These are phyloP conservation scores for Matsumyia berberina DNA, from an alignment of 2,888 invertebrate genomes.

Conservation along the genomic window DNA sequence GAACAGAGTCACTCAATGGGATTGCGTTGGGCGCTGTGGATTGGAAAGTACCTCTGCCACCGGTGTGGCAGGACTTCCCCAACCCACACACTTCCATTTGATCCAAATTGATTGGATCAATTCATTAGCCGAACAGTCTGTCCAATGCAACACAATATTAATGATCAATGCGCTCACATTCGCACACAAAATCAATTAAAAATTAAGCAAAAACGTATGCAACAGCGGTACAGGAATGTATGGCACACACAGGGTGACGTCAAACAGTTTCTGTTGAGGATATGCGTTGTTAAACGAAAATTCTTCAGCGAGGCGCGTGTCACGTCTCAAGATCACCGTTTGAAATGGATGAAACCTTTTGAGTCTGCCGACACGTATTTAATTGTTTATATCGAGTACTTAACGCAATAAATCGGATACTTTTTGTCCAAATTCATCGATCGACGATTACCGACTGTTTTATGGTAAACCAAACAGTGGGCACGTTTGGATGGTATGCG, in stretches of 20 bases:
- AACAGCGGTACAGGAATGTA: not conserved
- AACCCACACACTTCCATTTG: conserved; percentile 9
- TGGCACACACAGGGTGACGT: not conserved
- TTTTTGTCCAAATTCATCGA: conserved; percentile 54
- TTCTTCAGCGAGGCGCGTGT: not conserved
- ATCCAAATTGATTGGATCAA: conserved; percentile 52
- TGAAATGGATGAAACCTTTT: conserved; percentile 27
- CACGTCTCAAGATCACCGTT: conserved; percentile 15
- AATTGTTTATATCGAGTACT: conserved; percentile 31
- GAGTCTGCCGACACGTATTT: conserved; percentile 34
- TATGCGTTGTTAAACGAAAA: too few relatives aligned
- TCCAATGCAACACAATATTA: conserved; percentile 26
- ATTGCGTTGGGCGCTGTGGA: not conserved
- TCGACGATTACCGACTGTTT: conserved; percentile 24
- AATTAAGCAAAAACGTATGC: conserved; percentile 17
- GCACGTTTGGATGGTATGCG: conserved; percentile 8
- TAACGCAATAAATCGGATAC: conserved; percentile 37
- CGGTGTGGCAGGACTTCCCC: not conserved
- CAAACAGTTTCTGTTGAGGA: not conserved
- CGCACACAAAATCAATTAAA: conserved; percentile 32
- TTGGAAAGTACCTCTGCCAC: not conserved
- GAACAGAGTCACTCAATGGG: conserved; percentile 15
- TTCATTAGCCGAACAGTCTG: conserved; percentile 46
- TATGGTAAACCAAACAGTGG: conserved; percentile 52
- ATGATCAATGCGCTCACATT: conserved; percentile 49